Evolutionary conservation across 2,888 invertebrate genomes (phyloP).

Genomic region (Deroplatys truncata): DNA sequence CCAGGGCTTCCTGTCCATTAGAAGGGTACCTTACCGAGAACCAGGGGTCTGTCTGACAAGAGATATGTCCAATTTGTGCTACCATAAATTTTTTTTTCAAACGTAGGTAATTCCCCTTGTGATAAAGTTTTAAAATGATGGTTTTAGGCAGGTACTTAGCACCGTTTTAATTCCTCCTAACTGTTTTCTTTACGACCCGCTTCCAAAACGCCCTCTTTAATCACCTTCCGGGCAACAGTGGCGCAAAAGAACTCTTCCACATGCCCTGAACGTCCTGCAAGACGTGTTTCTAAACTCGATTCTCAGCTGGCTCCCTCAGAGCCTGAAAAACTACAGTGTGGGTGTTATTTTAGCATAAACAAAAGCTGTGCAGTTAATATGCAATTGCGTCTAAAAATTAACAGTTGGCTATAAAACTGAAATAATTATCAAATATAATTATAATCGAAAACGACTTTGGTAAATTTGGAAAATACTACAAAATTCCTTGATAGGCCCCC

Average conservation of each 20-base stretch:
- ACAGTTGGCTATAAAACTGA: no score
- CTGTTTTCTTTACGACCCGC: slow-evolving; percentile 7
- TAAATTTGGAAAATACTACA: no score
- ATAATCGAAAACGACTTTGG: no score
- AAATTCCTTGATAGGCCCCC: no score
- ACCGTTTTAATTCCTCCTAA: slow-evolving; percentile 15
- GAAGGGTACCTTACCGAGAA: neutral
- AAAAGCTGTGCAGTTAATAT: no score
- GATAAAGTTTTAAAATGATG: neutral
- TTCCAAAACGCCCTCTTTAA: neutral
- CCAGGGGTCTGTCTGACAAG: neutral
- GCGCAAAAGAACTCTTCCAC: neutral
- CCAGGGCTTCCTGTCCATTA: neutral
- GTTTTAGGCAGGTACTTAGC: slow-evolving; percentile 13
- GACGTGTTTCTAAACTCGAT: no score
- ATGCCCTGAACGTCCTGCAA: neutral
- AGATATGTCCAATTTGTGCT: slow-evolving; percentile 10
- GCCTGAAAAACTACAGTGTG: no score
- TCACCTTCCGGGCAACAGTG: neutral
- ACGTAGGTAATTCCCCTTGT: neutral
- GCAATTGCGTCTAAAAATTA: no score
- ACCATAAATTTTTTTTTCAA: neutral
- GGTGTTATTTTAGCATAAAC: no score
- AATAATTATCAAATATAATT: no score
- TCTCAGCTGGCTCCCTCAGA: no score